Evolutionary conservation across 2,888 invertebrate genomes (phyloP), one percentile per base, ranked within the genome.

Genomic region (Apodemia zela): DNA sequence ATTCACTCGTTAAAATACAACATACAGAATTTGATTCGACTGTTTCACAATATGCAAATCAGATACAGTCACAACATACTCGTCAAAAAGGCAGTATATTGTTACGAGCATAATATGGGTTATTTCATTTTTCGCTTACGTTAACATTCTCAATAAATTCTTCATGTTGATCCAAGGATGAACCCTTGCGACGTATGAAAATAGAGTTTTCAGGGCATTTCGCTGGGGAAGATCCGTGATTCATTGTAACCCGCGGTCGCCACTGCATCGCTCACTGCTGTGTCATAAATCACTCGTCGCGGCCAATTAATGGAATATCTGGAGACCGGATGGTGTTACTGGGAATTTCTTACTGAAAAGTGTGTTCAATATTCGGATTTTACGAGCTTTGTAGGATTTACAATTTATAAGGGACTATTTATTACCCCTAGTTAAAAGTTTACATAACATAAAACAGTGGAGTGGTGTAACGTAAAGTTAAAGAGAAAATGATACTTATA

Each of bases 111-210:
- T 13, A 15, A 6, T 54, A 47, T 63, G 59, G 63, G 61, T 62
- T 67, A 68, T 69, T 68, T 69, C 64, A 61, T 67, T 63, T 64
- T 75, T 73, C 71, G 75, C 74, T 74, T 75, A 72, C 70, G 76
- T 83, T 83, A 82, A 82, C 81, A 82, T 75, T 79, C 79, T 80
- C 82, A 80, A 85, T 87, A 87, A 85, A 87, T 86, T 82, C 80
- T 81, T 84, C 84, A 81, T 74, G 77, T 75, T 85, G 85, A 87
- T 84, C 85, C 82, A 68, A 68, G 81, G 83, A 81, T 84, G 81
- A 83, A 81, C 79, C 76, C 75, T 77, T 75, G 80, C 73, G 84
- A 83, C 84, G 77, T 83, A 84, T 85, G 84, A 84, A 84, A 85
- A 86, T 84, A 75, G 80, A 78, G 78, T 79, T 77, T 78, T 75